Conservation (phyloP, 2,888 invertebrate species). For the Acleris cristana region DNA sequence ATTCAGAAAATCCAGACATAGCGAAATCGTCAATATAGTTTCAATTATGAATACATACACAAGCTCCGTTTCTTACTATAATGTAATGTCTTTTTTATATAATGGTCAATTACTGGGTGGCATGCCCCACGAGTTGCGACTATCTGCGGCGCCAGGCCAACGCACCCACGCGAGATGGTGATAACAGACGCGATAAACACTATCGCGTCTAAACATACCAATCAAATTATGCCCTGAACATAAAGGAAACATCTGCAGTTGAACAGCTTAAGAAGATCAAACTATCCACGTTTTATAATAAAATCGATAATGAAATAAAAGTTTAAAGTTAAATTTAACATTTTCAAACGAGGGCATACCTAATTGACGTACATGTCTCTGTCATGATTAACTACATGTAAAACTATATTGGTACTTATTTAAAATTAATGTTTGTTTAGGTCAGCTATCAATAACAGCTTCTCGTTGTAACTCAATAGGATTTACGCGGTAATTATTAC, state of each 20-base stretch:
- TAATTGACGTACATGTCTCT: no score
- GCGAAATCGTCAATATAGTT: no score
- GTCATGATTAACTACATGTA: background rate
- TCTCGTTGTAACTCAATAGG: background rate
- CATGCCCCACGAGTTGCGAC: background rate
- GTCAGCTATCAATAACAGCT: background rate
- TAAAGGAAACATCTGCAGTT: no score
- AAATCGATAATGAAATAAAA: background rate
- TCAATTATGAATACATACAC: no score
- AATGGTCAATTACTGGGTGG: background rate
- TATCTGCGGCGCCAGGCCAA: slow-evolving; percentile 1
- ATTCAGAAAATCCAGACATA: no score
- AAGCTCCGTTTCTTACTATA: no score
- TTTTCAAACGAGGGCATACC: no score
- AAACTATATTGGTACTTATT: background rate
- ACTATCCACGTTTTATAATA: background rate
- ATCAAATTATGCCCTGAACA: no score
- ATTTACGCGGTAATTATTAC: background rate
- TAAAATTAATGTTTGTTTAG: background rate
- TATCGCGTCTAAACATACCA: slow-evolving; percentile 5
- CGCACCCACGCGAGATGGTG: slow-evolving; percentile 11
- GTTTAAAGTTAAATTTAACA: no score
- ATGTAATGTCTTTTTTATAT: background rate
- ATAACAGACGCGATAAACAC: slow-evolving; percentile 18
- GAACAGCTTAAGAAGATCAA: no score